Evolutionary conservation across 2,797 vertebrate genomes (phyloP).

Genomic region (Syngnathus acus): DNA sequence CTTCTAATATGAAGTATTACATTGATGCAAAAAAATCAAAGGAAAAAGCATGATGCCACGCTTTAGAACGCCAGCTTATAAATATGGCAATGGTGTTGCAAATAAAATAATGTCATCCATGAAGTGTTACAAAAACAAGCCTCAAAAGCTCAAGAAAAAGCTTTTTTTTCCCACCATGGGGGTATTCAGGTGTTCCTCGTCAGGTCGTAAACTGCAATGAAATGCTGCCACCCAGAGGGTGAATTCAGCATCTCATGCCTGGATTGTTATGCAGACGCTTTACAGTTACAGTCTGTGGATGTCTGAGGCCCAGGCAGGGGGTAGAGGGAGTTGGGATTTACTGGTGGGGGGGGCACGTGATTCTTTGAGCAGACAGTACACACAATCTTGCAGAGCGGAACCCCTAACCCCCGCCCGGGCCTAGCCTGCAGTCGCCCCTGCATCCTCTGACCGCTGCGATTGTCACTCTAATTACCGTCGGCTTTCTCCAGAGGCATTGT

Average conservation of each 20-base stretch:
- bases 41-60: neutral
- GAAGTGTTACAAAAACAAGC: neutral
- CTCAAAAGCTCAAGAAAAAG: neutral
- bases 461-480: slow-evolving; percentile 67
- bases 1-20: no score
- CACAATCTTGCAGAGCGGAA: slow-evolving; percentile 49
- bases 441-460: slow-evolving; percentile 63
- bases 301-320: slow-evolving; percentile 25
- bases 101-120: neutral
- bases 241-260: neutral
- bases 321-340: neutral
- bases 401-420: neutral
- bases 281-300: slow-evolving; percentile 21
- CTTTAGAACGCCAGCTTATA: no score
- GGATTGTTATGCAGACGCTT: slow-evolving; percentile 8
- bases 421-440: slow-evolving; percentile 13
- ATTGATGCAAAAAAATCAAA: neutral
- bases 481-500: slow-evolving; percentile 63
- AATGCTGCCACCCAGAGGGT: slow-evolving; percentile 52
- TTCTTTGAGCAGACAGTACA: slow-evolving; percentile 56
- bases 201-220: slow-evolving; percentile 9
- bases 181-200: neutral
- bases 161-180: neutral
- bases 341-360: slow-evolving; percentile 30
- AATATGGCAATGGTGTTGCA: no score